Base-by-base conservation (phyloP, 2,797 vertebrate species). In the Carduelis carduelis region DNA sequence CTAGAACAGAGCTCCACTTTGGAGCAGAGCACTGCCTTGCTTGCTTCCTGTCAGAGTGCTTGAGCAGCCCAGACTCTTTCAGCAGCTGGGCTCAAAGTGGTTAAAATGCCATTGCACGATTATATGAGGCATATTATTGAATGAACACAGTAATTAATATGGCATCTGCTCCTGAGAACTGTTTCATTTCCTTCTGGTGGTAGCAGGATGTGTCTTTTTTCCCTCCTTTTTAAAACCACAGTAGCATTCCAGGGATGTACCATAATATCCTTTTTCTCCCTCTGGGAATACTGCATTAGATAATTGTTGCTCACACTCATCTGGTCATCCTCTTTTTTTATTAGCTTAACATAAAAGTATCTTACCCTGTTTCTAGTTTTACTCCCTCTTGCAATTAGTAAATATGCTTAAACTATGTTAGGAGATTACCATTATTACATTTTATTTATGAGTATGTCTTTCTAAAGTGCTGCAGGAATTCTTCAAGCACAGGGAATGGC, bases 221-320 rank as follows among this genome's bases (percentile, higher is more conserved):
- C 12, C 12, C 37, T 13, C 1, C 0, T n/a, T 75, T 82, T 91
- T 71, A 64, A 83, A 93, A 50, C 68, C 64, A 83, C 89, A 87
- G 85, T 55, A 94, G 60, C 74, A 95, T 96, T 96, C 91, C 94
- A 89, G 63, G 26, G 85, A 77, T 93, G 60, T 93, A 69, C 95
- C 46, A 91, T 94, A 96, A 97, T 82, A 97, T 96, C 95, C 91
- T 91, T 93, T 95, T 79, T 80, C 37, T 94, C 74, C 85, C 77
- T 90, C 59, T 94, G 94, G 87, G 87, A 94, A 87, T 94, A 87
- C 43, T 76, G 63, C 80, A 74, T 93, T 88, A 93, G 80, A 66
- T 87, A 91, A 60, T 57, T 84, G 66, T 46, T 0, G 0, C 60
- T 78, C 19, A 5, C 43, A 34, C 44, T 79, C 71, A 61, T 68